Percentiles rank a stretch among this genome's conserved stretches.
Conservation (phyloP, 1,140 invertebrate species). For the Choristoneura fumiferana region DNA sequence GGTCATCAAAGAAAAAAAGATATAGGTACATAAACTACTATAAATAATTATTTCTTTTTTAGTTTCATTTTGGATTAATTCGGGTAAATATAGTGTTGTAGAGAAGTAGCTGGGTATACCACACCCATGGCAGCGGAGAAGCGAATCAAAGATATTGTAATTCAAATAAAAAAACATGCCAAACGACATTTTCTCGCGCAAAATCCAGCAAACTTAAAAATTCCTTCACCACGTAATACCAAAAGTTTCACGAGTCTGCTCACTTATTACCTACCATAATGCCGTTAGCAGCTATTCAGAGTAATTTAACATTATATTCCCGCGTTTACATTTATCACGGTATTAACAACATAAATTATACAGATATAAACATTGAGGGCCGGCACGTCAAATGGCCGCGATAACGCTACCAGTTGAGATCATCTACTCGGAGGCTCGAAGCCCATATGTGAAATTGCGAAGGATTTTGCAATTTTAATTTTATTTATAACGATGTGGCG, state of each 20-base stretch:
- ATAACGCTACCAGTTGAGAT: constrained; percentile 58
- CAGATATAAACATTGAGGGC: constrained; percentile 59
- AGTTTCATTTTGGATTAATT: no score
- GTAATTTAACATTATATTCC: constrained; percentile 2
- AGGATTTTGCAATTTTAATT: constrained; percentile 76
- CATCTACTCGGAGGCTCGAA: constrained; percentile 47
- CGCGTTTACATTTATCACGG: constrained; percentile 56
- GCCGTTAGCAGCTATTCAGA: constrained; percentile 4
- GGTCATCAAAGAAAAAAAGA: no score
- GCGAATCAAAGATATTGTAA: no score
- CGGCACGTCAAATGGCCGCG: constrained; percentile 58
- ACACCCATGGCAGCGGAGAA: no score
- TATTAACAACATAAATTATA: constrained; percentile 68
- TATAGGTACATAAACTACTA: no score
- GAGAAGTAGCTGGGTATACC: no score
- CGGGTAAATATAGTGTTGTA: no score
- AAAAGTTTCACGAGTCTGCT: neutral
- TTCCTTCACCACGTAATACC: neutral
- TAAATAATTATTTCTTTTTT: no score
- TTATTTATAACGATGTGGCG: constrained; percentile 62
- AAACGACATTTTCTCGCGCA: no score
- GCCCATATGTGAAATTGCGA: constrained; percentile 72
- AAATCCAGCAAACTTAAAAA: no score
- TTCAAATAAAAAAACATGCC: no score
- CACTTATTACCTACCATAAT: neutral